Conservation (phyloP, 1,140 invertebrate species). For the Leptoteleia sp. region DNA sequence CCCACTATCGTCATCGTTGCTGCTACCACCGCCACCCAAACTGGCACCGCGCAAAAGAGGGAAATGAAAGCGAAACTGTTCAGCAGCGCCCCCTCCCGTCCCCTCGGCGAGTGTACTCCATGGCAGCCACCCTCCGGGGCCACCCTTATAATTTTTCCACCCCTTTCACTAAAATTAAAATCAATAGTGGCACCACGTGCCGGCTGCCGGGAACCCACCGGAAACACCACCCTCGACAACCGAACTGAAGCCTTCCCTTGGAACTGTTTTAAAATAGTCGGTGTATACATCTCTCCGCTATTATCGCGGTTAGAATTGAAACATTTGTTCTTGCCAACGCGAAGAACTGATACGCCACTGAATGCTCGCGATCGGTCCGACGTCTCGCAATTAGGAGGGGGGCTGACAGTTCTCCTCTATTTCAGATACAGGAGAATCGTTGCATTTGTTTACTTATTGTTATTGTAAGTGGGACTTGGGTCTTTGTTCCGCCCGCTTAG, state of each 20-base stretch:
- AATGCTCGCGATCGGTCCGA: conserved; percentile 19
- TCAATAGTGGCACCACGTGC: conserved; percentile 82
- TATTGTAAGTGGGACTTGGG: conserved; percentile 26
- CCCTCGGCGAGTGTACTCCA: conserved; percentile 66
- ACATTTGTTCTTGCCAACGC: conserved; percentile 61
- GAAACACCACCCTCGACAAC: conserved; percentile 76
- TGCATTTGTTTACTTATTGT: conserved; percentile 49
- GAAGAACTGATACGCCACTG: conserved; percentile 39
- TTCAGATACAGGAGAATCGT: conserved; percentile 3
- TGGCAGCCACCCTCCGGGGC: conserved; percentile 74
- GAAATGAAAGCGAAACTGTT: conserved; percentile 77
- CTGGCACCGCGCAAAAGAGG: conserved; percentile 71
- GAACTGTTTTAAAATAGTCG: conserved; percentile 73
- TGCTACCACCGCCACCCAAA: conserved; percentile 64
- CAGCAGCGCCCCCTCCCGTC: conserved; percentile 53
- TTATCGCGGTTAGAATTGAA: conserved; percentile 68
- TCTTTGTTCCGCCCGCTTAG: conserved; percentile 8
- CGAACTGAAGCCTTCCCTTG: conserved; percentile 70
- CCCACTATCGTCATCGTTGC: conserved; percentile 64
- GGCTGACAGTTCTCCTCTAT: conserved; percentile 3
- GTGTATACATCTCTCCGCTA: conserved; percentile 68
- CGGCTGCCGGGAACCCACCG: conserved; percentile 74
- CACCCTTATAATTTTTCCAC: conserved; percentile 82
- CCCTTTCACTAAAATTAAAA: no score
- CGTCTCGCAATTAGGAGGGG: conserved; percentile 40